Evolutionary conservation across 2,113 vertebrate genomes (phyloP).

Genomic region (Uropsilus gracilis): DNA sequence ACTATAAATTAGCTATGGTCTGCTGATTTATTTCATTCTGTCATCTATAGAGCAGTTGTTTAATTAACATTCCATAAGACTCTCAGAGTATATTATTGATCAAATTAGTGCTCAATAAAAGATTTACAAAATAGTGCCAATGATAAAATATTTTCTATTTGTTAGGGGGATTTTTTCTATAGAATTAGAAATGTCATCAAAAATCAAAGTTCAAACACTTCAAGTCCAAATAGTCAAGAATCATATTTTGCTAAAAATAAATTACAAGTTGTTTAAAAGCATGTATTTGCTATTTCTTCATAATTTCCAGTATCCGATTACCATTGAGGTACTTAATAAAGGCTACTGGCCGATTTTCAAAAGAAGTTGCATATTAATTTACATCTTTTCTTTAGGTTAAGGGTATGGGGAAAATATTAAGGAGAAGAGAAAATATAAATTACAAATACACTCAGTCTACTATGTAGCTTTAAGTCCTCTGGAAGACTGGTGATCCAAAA

Average conservation of each 20-base stretch:
- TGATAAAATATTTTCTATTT: not conserved
- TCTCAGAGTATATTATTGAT: not conserved
- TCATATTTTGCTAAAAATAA: not conserved
- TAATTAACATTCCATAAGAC: not conserved
- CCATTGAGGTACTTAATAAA: not conserved
- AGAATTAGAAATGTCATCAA: constrained; percentile 38
- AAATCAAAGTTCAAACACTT: constrained; percentile 16
- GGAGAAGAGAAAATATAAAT: constrained; percentile 13
- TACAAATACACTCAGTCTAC: not conserved
- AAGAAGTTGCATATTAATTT: constrained; percentile 6
- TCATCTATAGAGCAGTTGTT: not conserved
- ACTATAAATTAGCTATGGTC: not conserved
- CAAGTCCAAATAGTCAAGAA: not conserved
- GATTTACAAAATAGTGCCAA: not conserved
- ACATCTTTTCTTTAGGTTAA: constrained; percentile 5
- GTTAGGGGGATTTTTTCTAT: not conserved
- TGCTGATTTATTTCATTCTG: not conserved
- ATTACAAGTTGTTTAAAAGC: not conserved
- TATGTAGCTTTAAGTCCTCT: not conserved
- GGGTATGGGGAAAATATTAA: not conserved
- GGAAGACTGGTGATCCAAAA: not conserved
- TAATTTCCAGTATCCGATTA: not conserved
- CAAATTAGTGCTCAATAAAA: not conserved
- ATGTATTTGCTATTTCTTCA: not conserved
- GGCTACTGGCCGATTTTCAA: constrained; percentile 41